Evolutionary conservation across 2,888 invertebrate genomes (phyloP), one percentile per base, ranked within the genome.

Genomic region (Anorthoa munda): DNA sequence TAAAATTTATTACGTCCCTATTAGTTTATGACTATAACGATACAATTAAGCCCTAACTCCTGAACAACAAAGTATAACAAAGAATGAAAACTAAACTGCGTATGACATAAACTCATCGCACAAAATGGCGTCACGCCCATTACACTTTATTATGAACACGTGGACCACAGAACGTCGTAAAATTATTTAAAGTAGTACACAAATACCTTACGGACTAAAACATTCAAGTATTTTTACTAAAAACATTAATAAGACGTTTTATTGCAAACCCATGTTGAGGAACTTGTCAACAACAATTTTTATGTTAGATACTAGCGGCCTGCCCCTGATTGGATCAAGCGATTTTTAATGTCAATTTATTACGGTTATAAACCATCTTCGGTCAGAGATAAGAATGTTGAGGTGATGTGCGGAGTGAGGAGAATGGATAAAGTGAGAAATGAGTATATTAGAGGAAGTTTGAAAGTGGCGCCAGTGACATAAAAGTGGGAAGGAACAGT

Each of bases 71-170:
- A 55, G 23, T 72, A 48, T n/a, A 21, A 72, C 23, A 48, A 60
- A 72, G 46, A 53, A 7, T 0, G 11, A 26, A 13, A 21, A 17
- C 17, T 7, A 18, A 31, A 48, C 23, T 45, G n/a, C 11, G 0
- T n/a, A 23, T 13, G 53, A 26, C 26, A 48, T 15, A 60, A 21
- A 61, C 18, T 45, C 26, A 67, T 17, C 45, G 18, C 46, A 9
- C 13, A 23, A 4, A 2, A 53, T 61, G 55, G 61, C 60, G 53
- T 39, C 53, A 70, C 45, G 5, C 26, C 18, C 26, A 48, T 63
- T 51, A 76, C 23, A 70, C 46, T 70, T 77, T 77, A 77, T 77
- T 77, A 59, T 50, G 45, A 59, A 76, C 76, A 76, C 71, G 77
- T 76, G 76, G 63, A 70, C 61, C 9, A 60, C 31, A 18, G 13